A percentile compares a stretch with the other conserved stretches of the same genome.
phyloP scores from a whole-genome alignment of 2,888 invertebrate genomes.

The Melangyna quadrimaculata region DNA sequence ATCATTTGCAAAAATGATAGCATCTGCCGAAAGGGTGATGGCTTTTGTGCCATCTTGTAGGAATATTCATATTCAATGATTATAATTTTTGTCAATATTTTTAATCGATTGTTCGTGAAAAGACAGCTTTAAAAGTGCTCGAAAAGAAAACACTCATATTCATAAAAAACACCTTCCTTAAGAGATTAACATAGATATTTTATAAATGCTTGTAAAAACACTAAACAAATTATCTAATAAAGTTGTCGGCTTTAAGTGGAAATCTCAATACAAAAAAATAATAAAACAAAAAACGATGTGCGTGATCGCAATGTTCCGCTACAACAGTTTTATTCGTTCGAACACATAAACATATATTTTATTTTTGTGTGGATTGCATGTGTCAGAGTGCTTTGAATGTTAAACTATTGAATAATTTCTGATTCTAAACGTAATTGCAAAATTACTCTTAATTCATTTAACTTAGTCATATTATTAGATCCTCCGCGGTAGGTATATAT shows the following conservation, averaged over 20 bases:
- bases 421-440: constrained; percentile 63
- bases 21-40: too few relatives aligned
- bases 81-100: too few relatives aligned
- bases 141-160: background rate
- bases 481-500: background rate
- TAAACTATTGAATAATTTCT: constrained; percentile 47
- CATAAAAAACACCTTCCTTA: too few relatives aligned
- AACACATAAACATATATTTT: background rate
- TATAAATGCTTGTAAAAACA: background rate
- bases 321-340: constrained; percentile 40
- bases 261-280: background rate
- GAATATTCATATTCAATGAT: too few relatives aligned
- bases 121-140: background rate
- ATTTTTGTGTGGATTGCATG: constrained; percentile 45
- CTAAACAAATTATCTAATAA: background rate
- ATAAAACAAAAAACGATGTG: background rate
- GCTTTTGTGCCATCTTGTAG: too few relatives aligned
- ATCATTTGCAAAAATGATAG: too few relatives aligned
- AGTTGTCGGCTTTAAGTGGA: background rate
- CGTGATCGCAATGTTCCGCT: constrained; percentile 46
- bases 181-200: too few relatives aligned
- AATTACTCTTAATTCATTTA: constrained; percentile 54
- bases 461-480: constrained; percentile 2
- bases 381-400: constrained; percentile 52
- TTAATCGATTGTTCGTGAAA: too few relatives aligned